These are phyloP conservation scores for Semotilus atromaculatus DNA, from an alignment of 2,797 vertebrate species.

Conservation along the genomic window DNA sequence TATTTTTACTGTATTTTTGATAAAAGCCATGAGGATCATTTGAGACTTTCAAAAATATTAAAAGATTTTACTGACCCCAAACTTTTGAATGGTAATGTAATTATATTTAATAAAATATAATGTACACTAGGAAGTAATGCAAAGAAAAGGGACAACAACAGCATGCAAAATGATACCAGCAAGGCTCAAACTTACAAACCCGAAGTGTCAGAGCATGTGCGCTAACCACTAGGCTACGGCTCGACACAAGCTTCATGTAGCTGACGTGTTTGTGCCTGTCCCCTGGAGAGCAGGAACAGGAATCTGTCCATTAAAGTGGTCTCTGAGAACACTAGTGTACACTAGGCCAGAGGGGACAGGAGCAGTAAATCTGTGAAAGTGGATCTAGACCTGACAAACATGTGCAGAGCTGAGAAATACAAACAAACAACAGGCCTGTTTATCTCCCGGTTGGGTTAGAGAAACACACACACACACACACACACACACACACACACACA, in stretches of 20 bases:
- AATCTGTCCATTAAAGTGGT: slow-evolving; percentile 38
- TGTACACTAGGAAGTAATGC: not conserved
- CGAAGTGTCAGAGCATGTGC: not conserved
- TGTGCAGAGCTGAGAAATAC: slow-evolving; percentile 38
- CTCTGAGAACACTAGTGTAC: slow-evolving; percentile 47
- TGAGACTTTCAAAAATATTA: not conserved
- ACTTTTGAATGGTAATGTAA: not conserved
- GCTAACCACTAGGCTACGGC: not conserved
- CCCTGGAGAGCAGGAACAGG: slow-evolving; percentile 22
- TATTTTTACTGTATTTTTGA: not conserved
- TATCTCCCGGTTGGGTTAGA: slow-evolving; percentile 33
- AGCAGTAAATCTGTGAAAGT: slow-evolving; percentile 44
- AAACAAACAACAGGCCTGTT: slow-evolving; percentile 46
- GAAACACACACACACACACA: slow-evolving; percentile 18
- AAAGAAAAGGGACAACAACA: not conserved
- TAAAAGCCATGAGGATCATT: not conserved
- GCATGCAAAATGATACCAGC: not conserved
- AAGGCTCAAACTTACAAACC: not conserved
- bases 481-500: slow-evolving; percentile 3
- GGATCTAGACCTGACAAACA: slow-evolving; percentile 51
- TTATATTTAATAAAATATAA: not conserved
- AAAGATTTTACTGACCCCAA: not conserved
- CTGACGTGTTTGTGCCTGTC: slow-evolving; percentile 17
- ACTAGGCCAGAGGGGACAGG: slow-evolving; percentile 39
- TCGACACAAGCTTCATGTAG: not conserved